phyloP scores from a whole-genome alignment of 2,113 vertebrate species.

The Herpailurus yagouaroundi region DNA sequence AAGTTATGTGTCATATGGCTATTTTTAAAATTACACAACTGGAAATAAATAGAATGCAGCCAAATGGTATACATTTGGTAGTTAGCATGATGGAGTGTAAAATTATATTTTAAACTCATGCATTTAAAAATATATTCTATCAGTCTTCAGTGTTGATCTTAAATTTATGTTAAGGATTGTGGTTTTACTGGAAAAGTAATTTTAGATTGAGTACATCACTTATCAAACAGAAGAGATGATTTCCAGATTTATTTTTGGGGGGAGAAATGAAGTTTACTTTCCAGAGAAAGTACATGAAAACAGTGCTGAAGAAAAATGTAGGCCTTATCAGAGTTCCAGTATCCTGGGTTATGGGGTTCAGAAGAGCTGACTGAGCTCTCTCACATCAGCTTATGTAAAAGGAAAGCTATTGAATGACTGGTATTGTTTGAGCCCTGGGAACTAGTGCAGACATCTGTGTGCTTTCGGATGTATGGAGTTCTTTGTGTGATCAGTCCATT shows the following conservation, averaged over 20 bases:
- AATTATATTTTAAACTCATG: conserved; percentile 48
- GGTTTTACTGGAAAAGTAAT: conserved; percentile 60
- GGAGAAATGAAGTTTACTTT: conserved; percentile 54
- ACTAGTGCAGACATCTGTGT: conserved; percentile 63
- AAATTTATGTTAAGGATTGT: conserved; percentile 54
- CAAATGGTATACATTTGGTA: conserved; percentile 21
- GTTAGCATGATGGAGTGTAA: neutral
- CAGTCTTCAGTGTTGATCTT: conserved; percentile 33
- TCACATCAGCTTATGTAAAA: conserved; percentile 58
- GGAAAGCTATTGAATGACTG: conserved; percentile 64
- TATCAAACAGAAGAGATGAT: conserved; percentile 46
- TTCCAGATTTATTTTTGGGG: conserved; percentile 43
- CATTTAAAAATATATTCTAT: conserved; percentile 39
- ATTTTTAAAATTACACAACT: neutral
- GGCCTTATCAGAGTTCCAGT: conserved; percentile 14
- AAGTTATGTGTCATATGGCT: neutral
- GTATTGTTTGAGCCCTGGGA: conserved; percentile 66
- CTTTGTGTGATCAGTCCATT: conserved; percentile 67
- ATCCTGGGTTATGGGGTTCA: conserved; percentile 57
- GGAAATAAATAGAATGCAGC: conserved; percentile 6
- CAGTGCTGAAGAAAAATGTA: conserved; percentile 60
- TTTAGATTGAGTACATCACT: conserved; percentile 7
- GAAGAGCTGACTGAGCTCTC: conserved; percentile 44
- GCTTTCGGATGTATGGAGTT: conserved; percentile 64
- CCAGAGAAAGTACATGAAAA: conserved; percentile 60